These are phyloP conservation scores for Tinamus major DNA, from an alignment of 2,797 vertebrate species.

Conservation along the genomic window DNA sequence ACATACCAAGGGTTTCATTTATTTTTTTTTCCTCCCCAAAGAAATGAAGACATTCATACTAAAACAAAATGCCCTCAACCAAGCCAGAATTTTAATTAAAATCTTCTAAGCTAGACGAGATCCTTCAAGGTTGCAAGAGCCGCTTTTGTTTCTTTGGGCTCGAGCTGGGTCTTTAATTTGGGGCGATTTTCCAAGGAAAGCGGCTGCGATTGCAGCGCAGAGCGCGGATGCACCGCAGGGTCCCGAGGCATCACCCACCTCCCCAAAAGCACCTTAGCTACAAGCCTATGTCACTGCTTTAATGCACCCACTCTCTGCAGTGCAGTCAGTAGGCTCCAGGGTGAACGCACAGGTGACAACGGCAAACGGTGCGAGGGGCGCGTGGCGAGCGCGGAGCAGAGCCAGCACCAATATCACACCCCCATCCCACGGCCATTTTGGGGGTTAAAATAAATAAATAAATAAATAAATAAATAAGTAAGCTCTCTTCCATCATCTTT, in stretches of 20 bases:
- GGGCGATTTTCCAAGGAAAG: background rate
- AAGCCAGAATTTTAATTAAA: constrained; percentile 50
- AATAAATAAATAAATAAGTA: too few species aligned
- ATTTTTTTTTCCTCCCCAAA: background rate
- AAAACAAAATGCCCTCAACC: constrained; percentile 46
- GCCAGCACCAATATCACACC: background rate
- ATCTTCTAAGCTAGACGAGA: constrained; percentile 44
- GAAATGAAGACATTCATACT: constrained; percentile 56
- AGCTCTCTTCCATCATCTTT: background rate
- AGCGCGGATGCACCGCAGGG: too few species aligned
- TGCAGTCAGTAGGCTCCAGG: accelerated
- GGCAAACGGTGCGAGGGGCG: too few species aligned
- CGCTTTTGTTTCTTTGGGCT: background rate
- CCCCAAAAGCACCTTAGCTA: too few species aligned
- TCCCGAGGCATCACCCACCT: too few species aligned
- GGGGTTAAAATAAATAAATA: background rate
- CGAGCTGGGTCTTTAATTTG: background rate
- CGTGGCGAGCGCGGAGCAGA: background rate
- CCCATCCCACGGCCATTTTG: background rate
- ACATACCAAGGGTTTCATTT: constrained; percentile 42
- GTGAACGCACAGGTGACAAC: background rate
- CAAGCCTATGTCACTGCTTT: background rate
- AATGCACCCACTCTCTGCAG: background rate
- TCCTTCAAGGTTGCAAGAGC: constrained; percentile 54
- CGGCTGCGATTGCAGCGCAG: too few species aligned